Evolutionary conservation across 92 coral and sea anemone species (phyloP), one percentile per base, ranked within the genome.

Genomic region (Galaxea fascicularis): DNA sequence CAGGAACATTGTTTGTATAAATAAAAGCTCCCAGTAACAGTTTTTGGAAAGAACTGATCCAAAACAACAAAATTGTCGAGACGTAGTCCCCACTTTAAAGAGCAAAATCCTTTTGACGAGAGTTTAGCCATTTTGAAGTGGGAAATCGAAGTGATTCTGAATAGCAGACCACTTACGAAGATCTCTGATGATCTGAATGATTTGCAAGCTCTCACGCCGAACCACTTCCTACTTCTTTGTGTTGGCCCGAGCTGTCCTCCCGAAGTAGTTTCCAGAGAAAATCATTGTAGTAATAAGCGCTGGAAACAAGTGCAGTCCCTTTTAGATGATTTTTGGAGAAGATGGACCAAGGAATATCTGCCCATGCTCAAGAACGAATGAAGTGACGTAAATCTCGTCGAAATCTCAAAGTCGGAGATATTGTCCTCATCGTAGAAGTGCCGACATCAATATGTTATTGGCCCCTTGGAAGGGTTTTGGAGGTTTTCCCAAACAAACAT

Each of bases 241-340:
- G 72, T 88, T 11, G 79, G 89, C 35, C 73, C 91, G 14, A 41
- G 46, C 22, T 52, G 82, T 39, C 91, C 89, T 12, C 93, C 88
- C 13, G 93, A 91, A 68, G 29, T 75, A 24, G 86, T 90, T 65
- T 15, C 71, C 11, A 68, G 77, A 68, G 82, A 73, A 14, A 91
- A 86, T 65, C 53, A 18, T 78, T 73, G 74, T 76, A 30, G 72
- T 21, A 51, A 21, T 47, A 44, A 72, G 16, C 67, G 57, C 41
- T 88, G 89, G 92, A 88, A 77, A 57, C 92, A 88, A 70, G 92
- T 84, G 11, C 92, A 88, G 41, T 84, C 75, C 64, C 73, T 83
- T 26, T 31, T 79, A 5, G 78, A 89, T 29, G 26, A 51, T n/a
- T 89, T 89, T 31, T 89, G 89, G 92, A 70, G 31, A 35, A 45